Base-by-base conservation (phyloP, 2,888 invertebrate genomes). In the Pyrocoelia pectoralis region DNA sequence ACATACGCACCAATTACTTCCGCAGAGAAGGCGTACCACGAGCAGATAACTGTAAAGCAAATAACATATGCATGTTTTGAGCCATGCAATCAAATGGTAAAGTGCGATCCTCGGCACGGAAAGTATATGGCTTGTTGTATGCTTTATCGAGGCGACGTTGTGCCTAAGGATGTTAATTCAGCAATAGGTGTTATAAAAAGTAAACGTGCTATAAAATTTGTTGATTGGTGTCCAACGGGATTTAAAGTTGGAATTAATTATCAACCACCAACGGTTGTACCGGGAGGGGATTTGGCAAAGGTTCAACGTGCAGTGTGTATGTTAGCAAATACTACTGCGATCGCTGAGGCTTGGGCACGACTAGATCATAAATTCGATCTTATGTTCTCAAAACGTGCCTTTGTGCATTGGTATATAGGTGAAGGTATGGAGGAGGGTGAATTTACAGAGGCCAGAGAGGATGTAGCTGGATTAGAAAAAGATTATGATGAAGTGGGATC, bases 361-460 rank as follows among this genome's bases (percentile, higher is more conserved):
- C 81, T 89, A 17, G 87, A 89, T 77, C 85, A 85, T 76, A 90
- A 89, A 77, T 88, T 89, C 72, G 89, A 89, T 74, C 80, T 89
- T 67, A 88, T 89, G 88, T 89, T 86, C 75, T 85, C 87, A 72
- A 89, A 89, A 79, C 81, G 88, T 48, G 89, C 89, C 49, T 89
- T 89, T 74, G 87, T 89, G 55, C 89, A 89, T 76, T 89, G 89
- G 89, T 83, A 83, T 70, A 79, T 81, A 1, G 79, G 81, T 12
- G 84, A 84, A 72, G 84, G 85, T 24, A 86, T 86, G 79, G 82
- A 82, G 65, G 83, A 83, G 71, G 80, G 80, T 46, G 82, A 88
- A 70, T 86, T 86, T 70, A 75, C 82, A 1, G 86, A 87, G 69
- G 85, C 86, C 1, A 80, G 86, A 4, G 86, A 86, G 66, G 84